Evolutionary conservation across 2,113 vertebrate species (phyloP).

Genomic region (Gnathonemus longibarbis): DNA sequence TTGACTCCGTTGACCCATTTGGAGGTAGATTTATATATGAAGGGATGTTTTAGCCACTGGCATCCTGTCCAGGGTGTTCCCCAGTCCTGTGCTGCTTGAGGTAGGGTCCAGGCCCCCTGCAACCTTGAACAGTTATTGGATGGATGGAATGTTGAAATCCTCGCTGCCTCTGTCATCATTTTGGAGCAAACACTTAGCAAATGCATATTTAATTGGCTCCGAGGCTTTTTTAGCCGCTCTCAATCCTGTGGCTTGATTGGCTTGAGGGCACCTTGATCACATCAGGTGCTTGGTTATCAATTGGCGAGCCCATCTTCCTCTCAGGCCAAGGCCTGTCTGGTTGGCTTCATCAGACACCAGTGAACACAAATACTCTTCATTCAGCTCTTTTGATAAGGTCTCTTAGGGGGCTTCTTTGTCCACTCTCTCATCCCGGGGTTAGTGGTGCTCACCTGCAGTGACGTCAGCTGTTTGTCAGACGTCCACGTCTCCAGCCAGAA

Average conservation of each 20-base stretch:
- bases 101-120: not conserved
- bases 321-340: not conserved
- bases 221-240: not conserved
- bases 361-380: not conserved
- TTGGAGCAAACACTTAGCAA: not conserved
- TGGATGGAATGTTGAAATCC: not conserved
- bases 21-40: not conserved
- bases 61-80: not conserved
- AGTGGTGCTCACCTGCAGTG: not conserved
- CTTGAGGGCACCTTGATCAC: not conserved
- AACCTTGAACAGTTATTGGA: not conserved
- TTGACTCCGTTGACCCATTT: not conserved
- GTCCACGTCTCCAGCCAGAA: not conserved
- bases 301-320: not conserved
- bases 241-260: not conserved
- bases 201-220: not conserved
- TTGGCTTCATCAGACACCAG: not conserved
- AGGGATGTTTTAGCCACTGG: not conserved
- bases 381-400: not conserved
- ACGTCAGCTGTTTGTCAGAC: not conserved
- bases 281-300: not conserved
- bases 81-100: not conserved
- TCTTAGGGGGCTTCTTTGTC: not conserved
- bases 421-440: not conserved
- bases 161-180: not conserved